Evolutionary conservation across 2,797 vertebrate genomes (phyloP), one percentile per base, ranked within the genome.

Genomic region (Molossus alvarezi): DNA sequence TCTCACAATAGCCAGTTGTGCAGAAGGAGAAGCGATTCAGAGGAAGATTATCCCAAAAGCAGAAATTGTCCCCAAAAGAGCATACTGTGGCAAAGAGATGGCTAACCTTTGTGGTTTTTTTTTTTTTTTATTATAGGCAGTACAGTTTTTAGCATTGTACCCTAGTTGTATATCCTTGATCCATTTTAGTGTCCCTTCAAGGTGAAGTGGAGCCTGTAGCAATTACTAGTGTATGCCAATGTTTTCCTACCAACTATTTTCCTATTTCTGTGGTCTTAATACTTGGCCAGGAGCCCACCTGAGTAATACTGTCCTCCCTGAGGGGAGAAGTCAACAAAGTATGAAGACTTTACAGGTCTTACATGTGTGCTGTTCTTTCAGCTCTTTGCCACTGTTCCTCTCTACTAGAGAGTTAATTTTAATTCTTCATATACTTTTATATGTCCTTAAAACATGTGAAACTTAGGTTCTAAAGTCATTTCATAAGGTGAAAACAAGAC

Each of bases 361-460:
- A 0, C 17, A 3, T 73, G 21, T 79, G 29, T 92, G 23, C 91
- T 79, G 2, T 88, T 84, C 4, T 91, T 84, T 73, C 25, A 88
- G 60, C 4, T 94, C 53, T 72, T 88, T 80, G 64, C 10, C 21
- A 58, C 29, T 65, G 12, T 88, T 64, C 4, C 21, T 84, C 18
- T 64, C 10, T 80, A 33, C 53, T 84, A 27, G 27, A 80, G 53
- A 88, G 27, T 88, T 76, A 14, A 23, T 95, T 96, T 88, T 27
- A 64, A 1, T 90, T 80, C 18, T 95, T 75, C 37, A 51, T n/a
- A 57, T 29, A 73, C 85, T 94, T 92, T 89, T 89, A 48, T 45
- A 64, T 89, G 27, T 79, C 17, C 5, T 13, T 37, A 33, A 80
- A 88, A 8, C 33, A 57, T 86, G 3, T 90, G 86, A 90, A 81